These are phyloP conservation scores for Eciton burchellii DNA, from an alignment of 1,140 invertebrate species.

Conservation along the genomic window DNA sequence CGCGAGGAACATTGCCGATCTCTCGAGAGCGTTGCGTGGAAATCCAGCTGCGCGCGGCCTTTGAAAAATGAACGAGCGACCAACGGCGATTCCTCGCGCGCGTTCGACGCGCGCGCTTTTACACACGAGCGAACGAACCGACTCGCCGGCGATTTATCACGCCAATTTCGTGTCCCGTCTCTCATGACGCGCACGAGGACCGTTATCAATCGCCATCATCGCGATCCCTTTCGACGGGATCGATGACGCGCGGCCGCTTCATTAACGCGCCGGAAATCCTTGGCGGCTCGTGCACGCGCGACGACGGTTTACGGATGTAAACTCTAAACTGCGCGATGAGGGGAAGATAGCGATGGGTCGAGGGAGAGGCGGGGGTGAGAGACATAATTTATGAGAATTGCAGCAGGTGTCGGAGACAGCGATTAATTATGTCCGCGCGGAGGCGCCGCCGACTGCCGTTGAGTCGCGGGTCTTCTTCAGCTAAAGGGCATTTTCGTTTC, in stretches of 20 bases:
- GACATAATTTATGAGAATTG: slow-evolving; percentile 73
- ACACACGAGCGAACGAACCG: slow-evolving; percentile 37
- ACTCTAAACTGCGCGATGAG: slow-evolving; percentile 36
- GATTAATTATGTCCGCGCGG: slow-evolving; percentile 73
- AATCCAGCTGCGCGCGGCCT: slow-evolving; percentile 1
- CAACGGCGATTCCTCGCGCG: slow-evolving; percentile 25
- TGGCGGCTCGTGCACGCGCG: slow-evolving; percentile 15
- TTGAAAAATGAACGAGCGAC: slow-evolving; percentile 45
- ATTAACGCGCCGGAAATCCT: slow-evolving; percentile 58
- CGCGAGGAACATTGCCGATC: slow-evolving; percentile 19
- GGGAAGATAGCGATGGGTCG: background rate
- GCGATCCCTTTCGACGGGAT: background rate
- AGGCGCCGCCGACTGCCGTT: slow-evolving; percentile 38
- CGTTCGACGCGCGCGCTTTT: slow-evolving; percentile 42
- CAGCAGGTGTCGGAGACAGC: slow-evolving; percentile 71
- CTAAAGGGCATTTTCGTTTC: slow-evolving; percentile 52
- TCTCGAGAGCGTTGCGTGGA: slow-evolving; percentile 31
- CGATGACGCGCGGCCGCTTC: slow-evolving; percentile 26
- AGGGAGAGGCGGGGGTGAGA: slow-evolving; percentile 28
- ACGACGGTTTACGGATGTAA: slow-evolving; percentile 49
- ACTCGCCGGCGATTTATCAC: slow-evolving; percentile 52
- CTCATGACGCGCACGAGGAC: background rate
- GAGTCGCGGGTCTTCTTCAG: slow-evolving; percentile 40
- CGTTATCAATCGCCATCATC: slow-evolving; percentile 32
- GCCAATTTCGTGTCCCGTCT: slow-evolving; percentile 13